Evolutionary conservation across 2,888 invertebrate species (phyloP).

Genomic region (Idaea straminata): DNA sequence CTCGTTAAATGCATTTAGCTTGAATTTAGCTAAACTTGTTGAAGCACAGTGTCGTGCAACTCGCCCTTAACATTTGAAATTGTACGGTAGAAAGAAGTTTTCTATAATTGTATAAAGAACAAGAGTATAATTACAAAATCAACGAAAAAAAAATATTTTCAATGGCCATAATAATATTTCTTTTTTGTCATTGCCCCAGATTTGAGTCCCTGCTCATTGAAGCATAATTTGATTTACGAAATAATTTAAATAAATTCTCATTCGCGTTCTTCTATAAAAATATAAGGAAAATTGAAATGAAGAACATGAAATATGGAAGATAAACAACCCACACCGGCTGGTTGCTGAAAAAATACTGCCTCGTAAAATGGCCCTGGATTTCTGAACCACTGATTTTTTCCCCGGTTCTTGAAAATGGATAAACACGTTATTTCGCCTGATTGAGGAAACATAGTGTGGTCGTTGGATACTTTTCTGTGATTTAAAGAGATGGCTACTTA

Average conservation of each 20-base stretch:
- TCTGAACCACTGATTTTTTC: constrained; percentile 46
- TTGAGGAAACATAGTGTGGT: constrained; percentile 14
- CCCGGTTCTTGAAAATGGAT: constrained; percentile 33
- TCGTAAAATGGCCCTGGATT: constrained; percentile 59
- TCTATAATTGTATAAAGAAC: no score
- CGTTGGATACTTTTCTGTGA: constrained; percentile 1
- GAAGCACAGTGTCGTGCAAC: no score
- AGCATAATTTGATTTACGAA: constrained; percentile 1
- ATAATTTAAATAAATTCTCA: constrained; percentile 9
- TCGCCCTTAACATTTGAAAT: no score
- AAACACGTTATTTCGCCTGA: constrained; percentile 37
- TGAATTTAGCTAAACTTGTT: no score
- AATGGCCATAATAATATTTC: no score
- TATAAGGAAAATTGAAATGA: constrained; percentile 49
- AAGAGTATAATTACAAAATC: no score
- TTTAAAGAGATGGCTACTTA: neutral
- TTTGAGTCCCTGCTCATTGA: neutral
- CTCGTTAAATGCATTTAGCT: no score
- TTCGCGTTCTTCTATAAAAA: constrained; percentile 16
- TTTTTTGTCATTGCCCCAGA: neutral
- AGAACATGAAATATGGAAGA: constrained; percentile 54
- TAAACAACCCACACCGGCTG: constrained; percentile 42
- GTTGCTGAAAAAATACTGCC: constrained; percentile 51
- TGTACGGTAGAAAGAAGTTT: no score
- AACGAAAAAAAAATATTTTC: no score